phyloP scores from a whole-genome alignment of 2,888 invertebrate genomes.

The Hirtodrosophila confusa region DNA sequence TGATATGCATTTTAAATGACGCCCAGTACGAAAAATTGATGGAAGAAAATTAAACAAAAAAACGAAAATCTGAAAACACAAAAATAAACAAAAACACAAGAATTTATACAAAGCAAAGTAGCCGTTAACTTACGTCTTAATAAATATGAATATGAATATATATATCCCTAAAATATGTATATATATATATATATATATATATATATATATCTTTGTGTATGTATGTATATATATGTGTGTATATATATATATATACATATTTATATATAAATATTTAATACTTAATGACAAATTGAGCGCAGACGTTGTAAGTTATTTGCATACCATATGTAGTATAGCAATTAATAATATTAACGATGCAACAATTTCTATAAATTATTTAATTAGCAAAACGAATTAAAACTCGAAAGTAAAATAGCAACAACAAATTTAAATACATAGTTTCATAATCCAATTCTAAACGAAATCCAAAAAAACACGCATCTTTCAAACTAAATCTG shows the following conservation, averaged over 20 bases:
- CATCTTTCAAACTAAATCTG: constrained; percentile 23
- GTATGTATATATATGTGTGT: constrained; percentile 18
- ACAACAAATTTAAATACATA: constrained; percentile 37
- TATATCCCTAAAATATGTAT: constrained; percentile 15
- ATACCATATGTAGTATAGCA: constrained; percentile 38
- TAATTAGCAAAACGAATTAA: constrained; percentile 49
- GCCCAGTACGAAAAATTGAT: constrained; percentile 54
- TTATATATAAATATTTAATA: constrained; percentile 41
- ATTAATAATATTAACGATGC: constrained; percentile 51
- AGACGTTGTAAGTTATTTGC: constrained; percentile 19
- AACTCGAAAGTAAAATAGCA: constrained; percentile 41
- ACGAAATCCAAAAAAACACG: constrained; percentile 5
- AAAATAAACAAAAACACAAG: constrained; percentile 38
- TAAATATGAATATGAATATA: constrained; percentile 22
- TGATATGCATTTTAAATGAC: constrained; percentile 76
- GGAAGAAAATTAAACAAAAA: constrained; percentile 38
- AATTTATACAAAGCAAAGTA: constrained; percentile 75
- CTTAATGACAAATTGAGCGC: constrained; percentile 31
- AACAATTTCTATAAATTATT: constrained; percentile 53
- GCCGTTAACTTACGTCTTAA: constrained; percentile 64
- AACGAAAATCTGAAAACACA: constrained; percentile 33
- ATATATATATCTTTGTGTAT: constrained; percentile 13
- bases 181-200: constrained; percentile 5
- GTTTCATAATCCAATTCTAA: constrained; percentile 43
- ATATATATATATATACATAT: constrained; percentile 20